Evolutionary conservation across 2,113 vertebrate genomes (phyloP), one percentile per base, ranked within the genome.

Genomic region (Indicator maculatus): DNA sequence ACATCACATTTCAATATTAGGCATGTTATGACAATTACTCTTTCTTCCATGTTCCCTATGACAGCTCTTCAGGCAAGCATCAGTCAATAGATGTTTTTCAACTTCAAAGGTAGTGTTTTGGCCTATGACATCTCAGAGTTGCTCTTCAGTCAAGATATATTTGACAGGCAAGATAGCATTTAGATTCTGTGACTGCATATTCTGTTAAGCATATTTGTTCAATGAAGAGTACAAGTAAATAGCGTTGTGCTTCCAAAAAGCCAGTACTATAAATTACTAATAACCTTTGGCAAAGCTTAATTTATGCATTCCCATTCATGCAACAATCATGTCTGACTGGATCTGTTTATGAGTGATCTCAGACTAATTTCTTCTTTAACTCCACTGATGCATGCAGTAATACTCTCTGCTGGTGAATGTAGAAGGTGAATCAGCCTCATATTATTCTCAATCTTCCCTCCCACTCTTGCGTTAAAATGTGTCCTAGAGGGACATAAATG

Each of bases 91-190:
- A 41, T 77, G 70, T 90, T 95, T 93, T 90, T 70, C 69, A 86
- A 83, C 79, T 95, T 95, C 86, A 74, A 58, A 95, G 61, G 79
- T 70, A 81, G n/a, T 93, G 65, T 93, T 95, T 95, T 95, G 88
- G 44, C 79, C 94, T 95, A 17, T 96, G 96, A 81, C 79, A 88
- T 72, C 61, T 88, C 53, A 26, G 58, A 65, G 47, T 55, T 82
- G 70, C 61, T 91, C 14, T 2, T 93, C 79, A 93, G 21, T 59
- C 72, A 83, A 56, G 69, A 64, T 64, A 44, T 36, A 39, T 63
- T 75, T 78, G 79, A 86, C 63, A 78, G 69, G 71, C 27, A 74
- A 75, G 38, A 83, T 58, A 88, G 44, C 58, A 75, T 83, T 93
- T 83, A 83, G 60, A 24, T 64, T 17, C 24, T 71, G 53, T 83